Base-by-base conservation (phyloP, 2,113 vertebrate genomes). In the Nycticryphes semicollaris region DNA sequence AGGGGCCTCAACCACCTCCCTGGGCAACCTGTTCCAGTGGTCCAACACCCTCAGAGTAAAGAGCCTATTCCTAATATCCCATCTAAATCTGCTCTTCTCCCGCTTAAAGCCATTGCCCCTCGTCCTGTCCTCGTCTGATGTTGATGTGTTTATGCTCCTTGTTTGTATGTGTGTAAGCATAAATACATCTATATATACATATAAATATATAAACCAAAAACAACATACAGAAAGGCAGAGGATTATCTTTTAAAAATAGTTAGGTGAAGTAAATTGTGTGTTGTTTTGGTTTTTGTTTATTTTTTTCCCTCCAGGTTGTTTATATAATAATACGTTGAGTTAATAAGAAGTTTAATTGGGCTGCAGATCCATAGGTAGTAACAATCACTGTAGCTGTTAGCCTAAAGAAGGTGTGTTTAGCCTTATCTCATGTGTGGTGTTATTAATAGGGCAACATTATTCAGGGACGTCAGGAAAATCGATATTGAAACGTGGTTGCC, bases 401-500 rank as follows among this genome's bases (percentile, higher is more conserved):
- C 33, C 62, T 95, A 57, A 93, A 88, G 84, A 78, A 50, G 70
- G 89, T 91, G 51, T 12, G 31, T 85, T 94, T 89, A 77, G 8
- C 72, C 74, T 96, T 54, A 84, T 54, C 54, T 88, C 68, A 1
- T 30, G 41, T 85, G 70, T 73, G 53, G 9, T 74, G 23, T 95
- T 97, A 93, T 97, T 96, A 97, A 87, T 79, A 89, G 37, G 59
- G 91, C 51, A 91, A 7, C 4, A 30, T 89, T 97, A 93, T 93
- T 96, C 96, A 91, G 37, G 31, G 22, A 45, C 91, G 47, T 90
- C 89, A 85, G 69, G 72, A 88, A 97, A 98, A 96, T 98, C 91
- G 82, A 64, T 97, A 84, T 47, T 97, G 84, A 94, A 95, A 80
- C 83, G 74, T 3, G 47, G 37, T 93, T 95, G 50, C 23, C 47